Conservation (phyloP, 2,888 invertebrate genomes). For the Automeris io region DNA sequence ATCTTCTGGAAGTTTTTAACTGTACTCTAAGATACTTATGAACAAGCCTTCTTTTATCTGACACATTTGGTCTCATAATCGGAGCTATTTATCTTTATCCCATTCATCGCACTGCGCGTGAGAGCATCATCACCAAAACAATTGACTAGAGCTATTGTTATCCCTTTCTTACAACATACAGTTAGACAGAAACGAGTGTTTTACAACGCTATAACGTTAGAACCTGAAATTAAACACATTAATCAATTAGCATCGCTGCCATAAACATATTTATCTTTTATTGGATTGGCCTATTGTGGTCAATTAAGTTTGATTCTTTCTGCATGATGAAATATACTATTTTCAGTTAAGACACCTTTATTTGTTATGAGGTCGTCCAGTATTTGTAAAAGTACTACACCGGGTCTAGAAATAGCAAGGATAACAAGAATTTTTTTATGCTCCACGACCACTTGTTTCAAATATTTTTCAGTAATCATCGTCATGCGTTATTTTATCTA, state of each 20-base stretch:
- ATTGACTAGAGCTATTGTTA: slow-evolving; percentile 19
- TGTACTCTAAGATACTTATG: slow-evolving; percentile 3
- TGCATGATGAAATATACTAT: slow-evolving; percentile 10
- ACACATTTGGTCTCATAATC: slow-evolving; percentile 27
- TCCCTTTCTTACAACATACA: slow-evolving; percentile 16
- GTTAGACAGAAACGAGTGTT: slow-evolving; percentile 11
- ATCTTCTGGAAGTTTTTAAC: too few relatives aligned
- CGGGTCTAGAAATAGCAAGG: slow-evolving; percentile 5
- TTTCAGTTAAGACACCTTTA: slow-evolving; percentile 2
- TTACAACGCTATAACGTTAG: slow-evolving; percentile 22
- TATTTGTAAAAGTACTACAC: slow-evolving; percentile 12
- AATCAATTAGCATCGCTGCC: slow-evolving; percentile 37
- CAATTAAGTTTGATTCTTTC: slow-evolving; percentile 22
- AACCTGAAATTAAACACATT: slow-evolving; percentile 38
- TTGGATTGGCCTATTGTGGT: slow-evolving; percentile 21
- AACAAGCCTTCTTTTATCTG: slow-evolving; percentile 13
- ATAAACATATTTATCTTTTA: slow-evolving; percentile 34
- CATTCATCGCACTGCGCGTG: slow-evolving; percentile 38
- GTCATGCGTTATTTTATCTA: too few relatives aligned
- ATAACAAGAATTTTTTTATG: slow-evolving; percentile 6
- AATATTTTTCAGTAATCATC: too few relatives aligned
- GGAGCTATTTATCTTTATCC: slow-evolving; percentile 43
- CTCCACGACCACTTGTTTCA: neutral
- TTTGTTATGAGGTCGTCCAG: slow-evolving; percentile 13
- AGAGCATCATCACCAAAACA: slow-evolving; percentile 34